Conservation (phyloP, 2,113 vertebrate species). For the Sturnira hondurensis region DNA sequence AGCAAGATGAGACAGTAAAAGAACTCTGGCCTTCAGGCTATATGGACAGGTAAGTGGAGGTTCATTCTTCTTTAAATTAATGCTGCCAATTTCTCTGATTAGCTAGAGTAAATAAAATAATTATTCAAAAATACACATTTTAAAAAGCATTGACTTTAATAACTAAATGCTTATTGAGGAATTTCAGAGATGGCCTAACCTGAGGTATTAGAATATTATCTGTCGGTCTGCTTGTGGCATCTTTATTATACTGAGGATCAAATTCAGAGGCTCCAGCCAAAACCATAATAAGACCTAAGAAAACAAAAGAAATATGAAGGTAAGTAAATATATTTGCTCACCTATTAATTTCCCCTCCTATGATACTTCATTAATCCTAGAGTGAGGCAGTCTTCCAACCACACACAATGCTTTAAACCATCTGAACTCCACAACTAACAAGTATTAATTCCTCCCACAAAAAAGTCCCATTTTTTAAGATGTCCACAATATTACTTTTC, state of each 20-base stretch:
- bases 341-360: not conserved
- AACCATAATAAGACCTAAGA: slow-evolving; percentile 94
- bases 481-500: not conserved
- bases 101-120: slow-evolving; percentile 82
- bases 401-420: not conserved
- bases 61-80: slow-evolving; percentile 99
- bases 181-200: slow-evolving; percentile 79
- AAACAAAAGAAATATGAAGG: slow-evolving; percentile 55
- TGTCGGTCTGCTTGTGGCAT: slow-evolving; percentile 95
- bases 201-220: slow-evolving; percentile 98
- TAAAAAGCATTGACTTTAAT: slow-evolving; percentile 20
- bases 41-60: slow-evolving; percentile 98
- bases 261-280: slow-evolving; percentile 97
- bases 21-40: slow-evolving; percentile 96
- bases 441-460: not conserved
- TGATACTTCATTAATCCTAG: not conserved
- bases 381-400: not conserved
- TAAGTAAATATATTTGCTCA: slow-evolving; percentile 5
- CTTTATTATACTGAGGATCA: slow-evolving; percentile 98
- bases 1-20: slow-evolving; percentile 92
- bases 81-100: slow-evolving; percentile 96
- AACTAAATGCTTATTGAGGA: not conserved
- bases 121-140: slow-evolving; percentile 39
- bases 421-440: not conserved
- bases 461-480: slow-evolving; percentile 33